These are phyloP conservation scores for Dimorphilus gyrociliatus DNA, from an alignment of 2,888 invertebrate species.

Conservation along the genomic window DNA sequence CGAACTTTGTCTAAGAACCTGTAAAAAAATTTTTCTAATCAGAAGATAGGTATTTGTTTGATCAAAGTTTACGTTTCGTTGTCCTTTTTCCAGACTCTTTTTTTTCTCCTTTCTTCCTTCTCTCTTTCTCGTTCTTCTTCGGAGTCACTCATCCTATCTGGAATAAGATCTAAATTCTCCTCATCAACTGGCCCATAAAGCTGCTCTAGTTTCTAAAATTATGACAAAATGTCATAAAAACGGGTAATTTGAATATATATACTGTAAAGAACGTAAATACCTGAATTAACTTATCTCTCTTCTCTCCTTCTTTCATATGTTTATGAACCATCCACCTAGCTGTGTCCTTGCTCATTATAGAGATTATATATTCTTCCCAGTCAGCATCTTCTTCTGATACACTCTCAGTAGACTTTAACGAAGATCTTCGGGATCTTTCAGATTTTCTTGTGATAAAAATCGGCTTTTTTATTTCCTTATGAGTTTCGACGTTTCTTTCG, in stretches of 20 bases:
- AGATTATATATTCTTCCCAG: conserved; percentile 34
- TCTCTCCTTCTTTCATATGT: conserved; percentile 13
- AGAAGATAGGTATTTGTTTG: neutral
- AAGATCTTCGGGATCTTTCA: neutral
- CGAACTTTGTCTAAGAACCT: conserved; percentile 23
- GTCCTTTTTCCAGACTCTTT: conserved; percentile 4
- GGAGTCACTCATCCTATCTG: too few relatives aligned
- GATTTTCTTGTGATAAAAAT: neutral
- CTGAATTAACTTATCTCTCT: too few relatives aligned
- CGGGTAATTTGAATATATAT: too few relatives aligned
- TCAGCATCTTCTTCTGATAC: conserved; percentile 8
- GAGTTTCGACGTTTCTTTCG: conserved; percentile 20
- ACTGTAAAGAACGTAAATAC: too few relatives aligned
- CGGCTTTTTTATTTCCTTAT: too few relatives aligned
- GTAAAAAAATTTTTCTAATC: conserved; percentile 2
- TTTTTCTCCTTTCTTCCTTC: neutral
- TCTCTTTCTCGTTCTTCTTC: too few relatives aligned
- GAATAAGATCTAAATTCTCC: too few relatives aligned
- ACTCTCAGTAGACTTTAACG: neutral
- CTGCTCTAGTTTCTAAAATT: too few relatives aligned
- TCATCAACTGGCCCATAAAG: too few relatives aligned
- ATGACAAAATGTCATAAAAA: too few relatives aligned
- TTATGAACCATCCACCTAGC: conserved; percentile 33
- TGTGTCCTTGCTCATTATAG: conserved; percentile 25
- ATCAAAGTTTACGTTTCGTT: conserved; percentile 4